Evolutionary conservation across 92 coral and sea anemone species (phyloP).

Genomic region (Epizoanthus rinbou): DNA sequence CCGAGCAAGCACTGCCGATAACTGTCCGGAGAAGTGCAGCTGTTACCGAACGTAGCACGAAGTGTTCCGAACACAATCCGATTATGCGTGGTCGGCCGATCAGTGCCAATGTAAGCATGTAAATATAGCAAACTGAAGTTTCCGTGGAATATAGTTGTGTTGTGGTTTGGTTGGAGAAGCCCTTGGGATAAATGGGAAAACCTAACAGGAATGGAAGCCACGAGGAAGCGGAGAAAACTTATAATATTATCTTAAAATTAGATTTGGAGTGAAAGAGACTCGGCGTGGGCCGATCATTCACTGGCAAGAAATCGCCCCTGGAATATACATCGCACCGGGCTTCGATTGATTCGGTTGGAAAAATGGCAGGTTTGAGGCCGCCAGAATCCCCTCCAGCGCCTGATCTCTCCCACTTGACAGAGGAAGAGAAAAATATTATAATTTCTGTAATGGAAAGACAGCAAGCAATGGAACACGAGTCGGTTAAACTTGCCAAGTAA

Average conservation of each 20-base stretch:
- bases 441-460: conserved; percentile 87
- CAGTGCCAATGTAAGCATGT: conserved; percentile 2
- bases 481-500: conserved; percentile 82
- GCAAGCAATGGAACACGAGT: conserved; percentile 85
- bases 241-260: conserved; percentile 9
- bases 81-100: conserved; percentile 44
- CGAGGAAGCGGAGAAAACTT: conserved; percentile 12
- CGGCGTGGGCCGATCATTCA: conserved; percentile 36
- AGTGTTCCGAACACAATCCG: conserved; percentile 31
- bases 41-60: conserved; percentile 38
- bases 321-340: conserved; percentile 38
- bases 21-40: conserved; percentile 42
- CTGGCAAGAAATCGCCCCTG: conserved; percentile 37
- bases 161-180: conserved; percentile 45
- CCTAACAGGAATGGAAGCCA: conserved; percentile 23
- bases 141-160: conserved; percentile 43
- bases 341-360: conserved; percentile 48
- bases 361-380: conserved; percentile 80
- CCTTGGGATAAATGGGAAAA: conserved; percentile 24
- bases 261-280: conserved; percentile 1
- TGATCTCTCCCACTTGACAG: conserved; percentile 93
- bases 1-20: not conserved
- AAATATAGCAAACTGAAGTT: conserved; percentile 40
- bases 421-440: conserved; percentile 91
- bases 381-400: conserved; percentile 92